Percentiles rank a stretch among this genome's conserved stretches.
These are phyloP conservation scores for Allobates femoralis DNA, from an alignment of 2,797 vertebrate species.

Conservation along the genomic window DNA sequence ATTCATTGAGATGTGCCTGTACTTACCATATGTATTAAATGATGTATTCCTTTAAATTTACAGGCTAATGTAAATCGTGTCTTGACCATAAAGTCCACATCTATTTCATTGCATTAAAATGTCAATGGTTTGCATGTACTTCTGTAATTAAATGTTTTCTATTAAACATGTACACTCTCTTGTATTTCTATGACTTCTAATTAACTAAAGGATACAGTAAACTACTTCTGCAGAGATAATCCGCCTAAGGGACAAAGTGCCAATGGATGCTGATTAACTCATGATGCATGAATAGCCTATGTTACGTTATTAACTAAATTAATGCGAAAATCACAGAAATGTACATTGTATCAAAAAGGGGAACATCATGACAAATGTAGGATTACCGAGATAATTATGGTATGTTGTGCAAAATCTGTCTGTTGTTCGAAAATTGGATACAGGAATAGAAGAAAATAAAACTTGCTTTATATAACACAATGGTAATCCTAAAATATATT, in stretches of 20 bases:
- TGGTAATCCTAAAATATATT: neutral
- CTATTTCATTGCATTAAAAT: constrained; percentile 63
- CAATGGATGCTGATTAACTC: constrained; percentile 64
- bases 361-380: neutral
- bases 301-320: constrained; percentile 29
- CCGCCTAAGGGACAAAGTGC: constrained; percentile 58
- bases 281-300: constrained; percentile 56
- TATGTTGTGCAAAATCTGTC: neutral
- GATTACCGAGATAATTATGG: neutral
- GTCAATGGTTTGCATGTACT: constrained; percentile 65
- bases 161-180: constrained; percentile 66
- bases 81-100: constrained; percentile 43
- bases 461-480: neutral
- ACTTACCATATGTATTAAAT: neutral
- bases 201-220: constrained; percentile 65
- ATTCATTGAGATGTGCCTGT: too few relatives aligned
- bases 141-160: constrained; percentile 67
- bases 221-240: constrained; percentile 66
- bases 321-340: neutral
- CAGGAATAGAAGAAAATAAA: neutral
- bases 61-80: neutral
- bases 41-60: neutral
- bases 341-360: neutral
- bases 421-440: neutral
- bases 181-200: constrained; percentile 66